Evolutionary conservation across 2,888 invertebrate species (phyloP), one percentile per base, ranked within the genome.

Genomic region (Itoplectis maculator): DNA sequence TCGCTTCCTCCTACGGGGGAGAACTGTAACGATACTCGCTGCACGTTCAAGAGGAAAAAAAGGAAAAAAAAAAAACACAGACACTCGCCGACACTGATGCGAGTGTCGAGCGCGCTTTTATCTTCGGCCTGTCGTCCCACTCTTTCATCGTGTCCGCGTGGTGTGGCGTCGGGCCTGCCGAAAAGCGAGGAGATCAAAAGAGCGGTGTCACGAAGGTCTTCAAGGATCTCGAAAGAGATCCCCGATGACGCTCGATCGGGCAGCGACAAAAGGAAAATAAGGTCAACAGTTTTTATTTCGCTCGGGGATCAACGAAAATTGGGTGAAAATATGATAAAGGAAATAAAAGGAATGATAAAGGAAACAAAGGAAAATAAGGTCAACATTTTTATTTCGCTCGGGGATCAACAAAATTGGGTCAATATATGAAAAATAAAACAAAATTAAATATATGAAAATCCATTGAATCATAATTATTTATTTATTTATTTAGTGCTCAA

Each of bases 61-160:
- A 20, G 42, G 18, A 45, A 56, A 49, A 47, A 70, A 56, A 20
- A 37, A 15, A 45, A 56, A 49, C 40, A 70, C 51, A 29, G 61
- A 70, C 37, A 61, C 45, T 68, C 18, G 56, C 63, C 68, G 70
- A 74, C 74, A 20, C 74, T 35, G n/a, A n/a, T n/a, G 73, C 42
- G 76, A 82, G 76, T 79, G 82, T 77, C 82, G 82, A 79, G 76
- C 51, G 54, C 20, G 45, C 59, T 61, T 82, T 79, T 82, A 82
- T 82, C 82, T 82, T 63, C 63, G 79, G 79, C 76, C 20, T 69
- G 73, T 76, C 82, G 72, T 75, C 65, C 59, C 59, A 68, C 68
- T 76, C 76, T 79, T 79, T 82, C 79, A 79, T 79, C 82, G 73
- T 76, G 61, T 47, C 72, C 59, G 66, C 54, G 72, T 54, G 5